Conservation (phyloP, 2,888 invertebrate genomes). For the Diadromus collaris region DNA sequence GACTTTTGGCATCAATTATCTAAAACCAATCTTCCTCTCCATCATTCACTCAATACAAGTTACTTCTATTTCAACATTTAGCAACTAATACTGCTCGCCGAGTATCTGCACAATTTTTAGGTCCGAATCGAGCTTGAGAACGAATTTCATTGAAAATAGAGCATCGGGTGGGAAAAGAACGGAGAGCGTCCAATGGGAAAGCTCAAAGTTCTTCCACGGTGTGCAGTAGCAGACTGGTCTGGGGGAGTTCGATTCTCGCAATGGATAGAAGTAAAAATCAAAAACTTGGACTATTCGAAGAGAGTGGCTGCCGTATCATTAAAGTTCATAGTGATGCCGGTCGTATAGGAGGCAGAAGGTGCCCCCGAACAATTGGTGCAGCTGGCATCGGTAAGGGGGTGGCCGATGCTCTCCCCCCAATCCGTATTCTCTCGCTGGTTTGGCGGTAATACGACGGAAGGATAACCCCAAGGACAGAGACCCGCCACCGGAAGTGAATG, state of each 20-base stretch:
- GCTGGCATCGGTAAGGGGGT: slow-evolving; percentile 23
- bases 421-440: slow-evolving; percentile 35
- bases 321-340: slow-evolving; percentile 49
- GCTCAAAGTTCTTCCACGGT: slow-evolving; percentile 21
- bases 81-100: background rate
- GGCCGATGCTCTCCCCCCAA: slow-evolving; percentile 31
- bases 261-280: slow-evolving; percentile 45
- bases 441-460: slow-evolving; percentile 23
- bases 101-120: background rate
- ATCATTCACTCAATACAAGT: background rate
- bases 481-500: slow-evolving; percentile 12
- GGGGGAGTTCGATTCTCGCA: slow-evolving; percentile 42
- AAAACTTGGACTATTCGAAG: slow-evolving; percentile 48
- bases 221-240: background rate
- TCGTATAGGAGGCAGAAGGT: slow-evolving; percentile 33
- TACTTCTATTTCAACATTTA: background rate
- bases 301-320: slow-evolving; percentile 49
- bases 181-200: slow-evolving; percentile 5
- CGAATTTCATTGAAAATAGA: slow-evolving; percentile 37
- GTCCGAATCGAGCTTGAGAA: background rate
- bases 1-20: background rate
- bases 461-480: slow-evolving; percentile 30
- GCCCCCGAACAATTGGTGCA: slow-evolving; percentile 44
- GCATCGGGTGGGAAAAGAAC: slow-evolving; percentile 16
- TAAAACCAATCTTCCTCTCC: background rate